Evolutionary conservation across 2,113 vertebrate genomes (phyloP), one percentile per base, ranked within the genome.

Genomic region (Mus spicilegus): DNA sequence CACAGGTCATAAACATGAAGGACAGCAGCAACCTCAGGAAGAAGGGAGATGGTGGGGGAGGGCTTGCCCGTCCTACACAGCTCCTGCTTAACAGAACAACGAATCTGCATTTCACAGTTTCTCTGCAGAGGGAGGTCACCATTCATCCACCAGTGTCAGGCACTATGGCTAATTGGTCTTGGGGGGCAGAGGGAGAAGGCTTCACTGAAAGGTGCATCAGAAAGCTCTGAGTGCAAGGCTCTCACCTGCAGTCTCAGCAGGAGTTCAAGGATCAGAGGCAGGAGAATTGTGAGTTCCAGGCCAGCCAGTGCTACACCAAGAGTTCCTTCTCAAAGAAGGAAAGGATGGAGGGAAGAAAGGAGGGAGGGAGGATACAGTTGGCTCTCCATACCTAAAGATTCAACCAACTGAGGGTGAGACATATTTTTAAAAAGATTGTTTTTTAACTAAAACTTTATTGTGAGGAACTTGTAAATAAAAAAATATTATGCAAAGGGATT

Each of bases 121-220:
- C 46, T 73, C 46, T 54, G 8, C 54, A 67, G 24, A 36, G 56
- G 7, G 17, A 58, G 33, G 36, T 0, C 11, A 36, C 24, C 54
- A 36, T 3, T 0, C 5, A 9, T 0, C 8, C 4, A 46, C 0
- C 2, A n/a, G 42, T 3, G 6, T 36, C 7, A 69, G 54, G 20
- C 9, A 12, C 30, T 5, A 49, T 3, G 22, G 0, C 36, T 28
- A 22, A 26, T 3, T 5, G 36, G 39, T 67, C 54, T 28, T n/a
- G 0, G 26, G n/a, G 9, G 26, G 63, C 17, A 11, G 10, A 26
- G 1, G 26, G 9, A 51, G 49, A 36, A 58, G 39, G 58, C 19
- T n/a, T 61, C 51, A 61, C 17, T 3, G 0, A 54, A 54, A 54
- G 49, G 28, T 4, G 22, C 16, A 4, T n/a, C 61, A 22, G n/a